Evolutionary conservation across 2,888 invertebrate species (phyloP).

Genomic region (Limnephilus rhombicus): DNA sequence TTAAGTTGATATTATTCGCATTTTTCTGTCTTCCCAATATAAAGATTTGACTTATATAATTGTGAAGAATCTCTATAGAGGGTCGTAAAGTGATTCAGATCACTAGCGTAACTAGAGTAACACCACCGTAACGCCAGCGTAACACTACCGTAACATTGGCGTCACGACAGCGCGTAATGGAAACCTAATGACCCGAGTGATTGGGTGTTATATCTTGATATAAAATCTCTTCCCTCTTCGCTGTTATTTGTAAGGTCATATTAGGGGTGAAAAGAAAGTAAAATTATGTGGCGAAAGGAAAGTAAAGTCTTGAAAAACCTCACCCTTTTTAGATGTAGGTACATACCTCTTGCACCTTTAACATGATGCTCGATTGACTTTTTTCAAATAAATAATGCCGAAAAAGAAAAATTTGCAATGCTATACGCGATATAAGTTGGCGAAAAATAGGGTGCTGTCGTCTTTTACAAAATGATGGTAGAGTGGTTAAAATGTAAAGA

Average conservation of each 20-base stretch:
- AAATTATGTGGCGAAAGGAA: too few species aligned
- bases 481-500: too few species aligned
- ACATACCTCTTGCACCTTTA: too few species aligned
- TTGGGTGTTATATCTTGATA: neutral
- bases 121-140: too few species aligned
- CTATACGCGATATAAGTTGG: too few species aligned
- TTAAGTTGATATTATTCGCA: neutral
- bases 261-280: neutral
- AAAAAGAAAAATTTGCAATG: too few species aligned
- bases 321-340: neutral
- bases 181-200: neutral
- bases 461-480: too few species aligned
- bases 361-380: too few species aligned
- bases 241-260: neutral
- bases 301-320: neutral
- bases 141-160: neutral
- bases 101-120: neutral
- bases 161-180: neutral
- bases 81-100: neutral
- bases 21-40: neutral
- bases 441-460: too few species aligned
- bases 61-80: neutral
- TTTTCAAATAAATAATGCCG: too few species aligned
- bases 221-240: neutral
- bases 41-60: neutral